Conservation (phyloP, 2,888 invertebrate genomes). For the Megaustenia siamemsis region DNA sequence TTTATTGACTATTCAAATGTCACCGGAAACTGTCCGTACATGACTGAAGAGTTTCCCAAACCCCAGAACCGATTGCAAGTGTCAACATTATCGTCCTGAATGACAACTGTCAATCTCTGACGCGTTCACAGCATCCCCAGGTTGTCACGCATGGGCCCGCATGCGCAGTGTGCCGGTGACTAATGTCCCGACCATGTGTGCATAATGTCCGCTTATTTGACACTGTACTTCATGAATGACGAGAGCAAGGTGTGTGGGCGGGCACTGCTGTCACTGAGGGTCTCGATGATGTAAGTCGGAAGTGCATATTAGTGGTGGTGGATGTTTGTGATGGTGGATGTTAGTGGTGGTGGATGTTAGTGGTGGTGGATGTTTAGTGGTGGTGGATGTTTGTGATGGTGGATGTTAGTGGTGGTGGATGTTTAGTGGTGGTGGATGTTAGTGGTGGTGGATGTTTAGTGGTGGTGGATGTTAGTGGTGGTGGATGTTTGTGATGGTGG, state of each 20-base stretch:
- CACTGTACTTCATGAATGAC: neutral
- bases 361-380: too few species aligned
- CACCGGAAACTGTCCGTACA: neutral
- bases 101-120: neutral
- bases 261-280: too few species aligned
- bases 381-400: too few species aligned
- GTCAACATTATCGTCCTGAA: neutral
- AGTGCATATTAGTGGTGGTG: too few species aligned
- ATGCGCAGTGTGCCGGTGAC: neutral
- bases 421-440: too few species aligned
- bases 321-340: too few species aligned
- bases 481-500: too few species aligned
- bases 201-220: constrained; percentile 9
- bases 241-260: neutral
- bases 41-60: neutral
- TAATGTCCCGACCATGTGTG: neutral
- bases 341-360: too few species aligned
- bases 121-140: neutral
- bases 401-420: too few species aligned
- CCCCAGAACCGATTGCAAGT: neutral
- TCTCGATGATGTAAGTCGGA: too few species aligned
- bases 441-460: too few species aligned
- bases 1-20: constrained; percentile 4
- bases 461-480: too few species aligned
- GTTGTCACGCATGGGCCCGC: neutral